Evolutionary conservation across 2,888 invertebrate species (phyloP), one percentile per base, ranked within the genome.

Genomic region (Diadegma fenestrale): DNA sequence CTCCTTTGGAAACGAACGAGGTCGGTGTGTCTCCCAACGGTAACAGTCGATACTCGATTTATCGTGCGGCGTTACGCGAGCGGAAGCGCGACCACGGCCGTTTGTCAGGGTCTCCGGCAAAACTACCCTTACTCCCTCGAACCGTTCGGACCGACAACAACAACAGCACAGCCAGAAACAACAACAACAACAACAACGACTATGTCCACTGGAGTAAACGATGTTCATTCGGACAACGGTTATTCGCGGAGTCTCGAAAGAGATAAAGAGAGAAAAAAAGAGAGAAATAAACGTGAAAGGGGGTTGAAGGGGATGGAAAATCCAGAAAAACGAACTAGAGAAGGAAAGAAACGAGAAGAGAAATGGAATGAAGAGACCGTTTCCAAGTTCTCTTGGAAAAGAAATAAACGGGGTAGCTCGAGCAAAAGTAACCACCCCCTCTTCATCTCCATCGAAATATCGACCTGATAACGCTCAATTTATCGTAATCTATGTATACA

Each of bases 21-120:
- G 75, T 51, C 79, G 69, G 64, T 68, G 68, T 51, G 79, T 82
- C 86, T 80, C 69, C 69, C 77, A 78, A 77, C 69, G 73, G 85
- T 72, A 84, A 71, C 84, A 86, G 86, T 86, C 87, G 86, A 87
- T 87, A 85, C 78, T 68, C 87, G 86, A 87, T 87, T 87, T 86
- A 87, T 86, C 76, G 84, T 86, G 80, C 64, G 86, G 84, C 84
- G 86, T 85, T 80, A 79, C 84, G 77, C 86, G 85, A 87, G 80
- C 87, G 86, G 80, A 84, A 82, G 82, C 79, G 82, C 80, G 86
- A 86, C 86, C 84, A 45, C 80, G 87, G 76, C 79, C 83, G 85
- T 87, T 87, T 87, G 86, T 87, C 86, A 81, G 78, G 63, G 54
- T 45, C 19, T 43, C 33, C 48, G 63, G 45, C 63, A 37, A n/a